Conservation (phyloP, 2,113 vertebrate genomes). For the Pseudopipra pipra region DNA sequence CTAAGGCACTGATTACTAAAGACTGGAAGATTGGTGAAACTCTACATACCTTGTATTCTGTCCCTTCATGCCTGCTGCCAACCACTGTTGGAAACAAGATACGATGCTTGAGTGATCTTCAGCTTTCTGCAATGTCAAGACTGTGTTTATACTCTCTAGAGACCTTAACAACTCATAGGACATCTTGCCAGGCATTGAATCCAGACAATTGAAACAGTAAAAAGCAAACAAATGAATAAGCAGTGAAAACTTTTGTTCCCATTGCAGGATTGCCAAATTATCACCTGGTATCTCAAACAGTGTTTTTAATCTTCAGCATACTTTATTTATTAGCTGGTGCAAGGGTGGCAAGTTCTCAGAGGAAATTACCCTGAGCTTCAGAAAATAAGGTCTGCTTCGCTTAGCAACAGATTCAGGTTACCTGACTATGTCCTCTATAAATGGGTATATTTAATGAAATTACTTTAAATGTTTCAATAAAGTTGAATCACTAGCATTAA, state of each 20-base stretch:
- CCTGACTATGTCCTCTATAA: neutral
- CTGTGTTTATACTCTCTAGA: neutral
- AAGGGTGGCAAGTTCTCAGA: neutral
- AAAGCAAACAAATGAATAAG: conserved; percentile 26
- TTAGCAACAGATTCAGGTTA: conserved; percentile 29
- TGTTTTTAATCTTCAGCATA: conserved; percentile 34
- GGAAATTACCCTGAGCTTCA: conserved; percentile 52
- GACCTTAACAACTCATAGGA: neutral
- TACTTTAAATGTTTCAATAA: neutral
- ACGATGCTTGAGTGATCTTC: neutral
- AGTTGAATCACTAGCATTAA: neutral
- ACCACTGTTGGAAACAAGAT: neutral
- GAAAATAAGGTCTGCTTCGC: conserved; percentile 37
- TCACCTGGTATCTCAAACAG: conserved; percentile 6
- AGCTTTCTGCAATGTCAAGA: neutral
- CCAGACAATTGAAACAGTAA: neutral
- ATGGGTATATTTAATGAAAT: conserved; percentile 8
- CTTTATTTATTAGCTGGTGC: conserved; percentile 16
- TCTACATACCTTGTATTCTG: neutral
- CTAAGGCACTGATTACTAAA: neutral
- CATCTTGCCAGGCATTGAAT: neutral
- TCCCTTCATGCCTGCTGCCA: neutral
- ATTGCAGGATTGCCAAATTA: conserved; percentile 40
- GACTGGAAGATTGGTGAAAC: neutral
- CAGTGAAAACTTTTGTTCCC: neutral